These are phyloP conservation scores for Collichthys lucidus DNA, from an alignment of 2,113 vertebrate genomes.

Conservation along the genomic window DNA sequence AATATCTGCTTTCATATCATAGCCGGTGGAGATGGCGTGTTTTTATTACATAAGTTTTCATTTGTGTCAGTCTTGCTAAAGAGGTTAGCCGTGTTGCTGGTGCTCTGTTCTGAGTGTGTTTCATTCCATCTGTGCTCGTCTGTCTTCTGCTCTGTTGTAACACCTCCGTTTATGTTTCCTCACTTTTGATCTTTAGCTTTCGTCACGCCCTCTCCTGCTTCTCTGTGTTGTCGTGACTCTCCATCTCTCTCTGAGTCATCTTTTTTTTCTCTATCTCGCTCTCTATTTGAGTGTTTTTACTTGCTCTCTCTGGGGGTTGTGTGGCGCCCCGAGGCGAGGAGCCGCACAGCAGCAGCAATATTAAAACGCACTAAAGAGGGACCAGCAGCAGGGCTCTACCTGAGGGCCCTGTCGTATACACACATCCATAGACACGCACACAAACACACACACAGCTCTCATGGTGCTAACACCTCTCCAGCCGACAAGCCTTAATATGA, in stretches of 20 bases:
- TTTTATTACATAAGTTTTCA: conserved; percentile 78
- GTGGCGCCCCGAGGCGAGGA: conserved; percentile 62
- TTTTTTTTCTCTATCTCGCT: background rate
- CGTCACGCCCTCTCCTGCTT: background rate
- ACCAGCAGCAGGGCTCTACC: conserved; percentile 64
- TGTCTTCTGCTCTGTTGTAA: background rate
- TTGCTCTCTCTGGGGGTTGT: conserved; percentile 56
- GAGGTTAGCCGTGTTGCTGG: conserved; percentile 44
- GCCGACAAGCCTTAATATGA: conserved; percentile 76
- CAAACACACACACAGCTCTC: conserved; percentile 32
- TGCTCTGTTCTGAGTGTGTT: background rate
- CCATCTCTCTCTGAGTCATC: conserved; percentile 23
- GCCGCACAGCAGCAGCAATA: conserved; percentile 67
- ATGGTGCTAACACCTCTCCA: conserved; percentile 64
- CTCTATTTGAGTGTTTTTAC: conserved; percentile 42
- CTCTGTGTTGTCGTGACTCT: background rate
- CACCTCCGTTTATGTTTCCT: background rate
- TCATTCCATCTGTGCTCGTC: conserved; percentile 5
- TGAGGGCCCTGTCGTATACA: conserved; percentile 49
- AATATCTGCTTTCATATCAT: conserved; percentile 69
- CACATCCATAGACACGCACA: conserved; percentile 25
- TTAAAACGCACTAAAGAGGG: conserved; percentile 80
- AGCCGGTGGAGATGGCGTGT: conserved; percentile 54
- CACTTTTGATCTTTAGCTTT: background rate
- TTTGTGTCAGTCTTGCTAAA: conserved; percentile 76